A percentile compares a stretch with the other conserved stretches of the same genome.
These are phyloP conservation scores for Trichogramma evanescens DNA, from an alignment of 2,888 invertebrate species.

Conservation along the genomic window DNA sequence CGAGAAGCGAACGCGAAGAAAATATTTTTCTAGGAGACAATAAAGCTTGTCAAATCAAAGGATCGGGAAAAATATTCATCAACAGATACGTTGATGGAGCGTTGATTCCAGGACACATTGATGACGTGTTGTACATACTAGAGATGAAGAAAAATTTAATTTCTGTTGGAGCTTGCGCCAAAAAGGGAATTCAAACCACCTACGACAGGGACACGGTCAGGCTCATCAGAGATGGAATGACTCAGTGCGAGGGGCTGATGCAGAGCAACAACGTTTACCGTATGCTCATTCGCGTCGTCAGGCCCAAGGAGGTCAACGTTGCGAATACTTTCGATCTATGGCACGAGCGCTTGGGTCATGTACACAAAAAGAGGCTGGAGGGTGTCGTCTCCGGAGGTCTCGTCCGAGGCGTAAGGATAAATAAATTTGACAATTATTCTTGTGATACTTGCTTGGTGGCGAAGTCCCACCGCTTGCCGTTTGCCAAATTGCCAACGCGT, in stretches of 20 bases:
- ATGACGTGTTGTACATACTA: constrained; percentile 26
- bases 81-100: constrained; percentile 16
- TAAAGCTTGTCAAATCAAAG: constrained; percentile 11
- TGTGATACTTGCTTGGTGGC: constrained; percentile 26
- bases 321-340: constrained; percentile 17
- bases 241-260: constrained; percentile 13
- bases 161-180: constrained; percentile 23
- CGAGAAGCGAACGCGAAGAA: constrained; percentile 2
- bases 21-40: constrained; percentile 19
- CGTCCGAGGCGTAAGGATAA: constrained; percentile 4
- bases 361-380: constrained; percentile 8
- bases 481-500: background rate
- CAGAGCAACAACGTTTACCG: constrained; percentile 20
- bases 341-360: constrained; percentile 26
- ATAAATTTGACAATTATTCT: constrained; percentile 18
- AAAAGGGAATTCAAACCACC: constrained; percentile 4
- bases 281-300: constrained; percentile 17
- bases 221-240: background rate
- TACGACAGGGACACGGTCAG: constrained; percentile 3
- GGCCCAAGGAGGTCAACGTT: constrained; percentile 9
- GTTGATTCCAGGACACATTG: constrained; percentile 16
- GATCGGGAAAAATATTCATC: constrained; percentile 15
- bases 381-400: constrained; percentile 3
- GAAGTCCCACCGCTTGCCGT: constrained; percentile 24
- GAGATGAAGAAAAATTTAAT: constrained; percentile 25